Conservation (phyloP, 2,888 invertebrate genomes). For the Mesorhabditis sp. region DNA sequence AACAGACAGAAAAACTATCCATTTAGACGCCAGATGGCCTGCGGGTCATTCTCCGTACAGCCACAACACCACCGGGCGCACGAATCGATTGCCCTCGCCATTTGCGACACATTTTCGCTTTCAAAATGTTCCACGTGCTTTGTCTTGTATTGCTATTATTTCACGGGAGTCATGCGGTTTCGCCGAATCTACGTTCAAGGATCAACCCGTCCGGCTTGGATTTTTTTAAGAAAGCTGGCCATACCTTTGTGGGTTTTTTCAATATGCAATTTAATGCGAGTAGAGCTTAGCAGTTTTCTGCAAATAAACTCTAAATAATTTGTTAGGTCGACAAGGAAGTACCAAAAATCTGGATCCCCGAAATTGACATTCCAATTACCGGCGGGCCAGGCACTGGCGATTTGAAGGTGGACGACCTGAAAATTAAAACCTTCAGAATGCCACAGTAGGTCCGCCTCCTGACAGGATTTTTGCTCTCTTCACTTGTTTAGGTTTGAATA, state of each 20-base stretch:
- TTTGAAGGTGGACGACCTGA: slow-evolving; percentile 36
- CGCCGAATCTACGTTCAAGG: not conserved
- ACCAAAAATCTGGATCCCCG: slow-evolving; percentile 44
- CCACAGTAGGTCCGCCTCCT: slow-evolving; percentile 26
- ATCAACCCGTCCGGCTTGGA: slow-evolving; percentile 1
- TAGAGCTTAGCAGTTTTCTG: not conserved
- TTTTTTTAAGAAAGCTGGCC: not conserved
- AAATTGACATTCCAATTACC: slow-evolving; percentile 40
- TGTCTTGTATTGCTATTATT: no score
- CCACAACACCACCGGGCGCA: no score
- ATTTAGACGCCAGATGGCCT: no score
- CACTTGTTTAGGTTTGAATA: slow-evolving; percentile 25
- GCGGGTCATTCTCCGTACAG: no score
- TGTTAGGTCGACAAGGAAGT: slow-evolving; percentile 44
- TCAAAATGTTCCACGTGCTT: no score
- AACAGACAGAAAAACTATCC: no score
- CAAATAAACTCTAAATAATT: not conserved
- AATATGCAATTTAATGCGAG: not conserved
- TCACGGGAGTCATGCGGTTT: not conserved
- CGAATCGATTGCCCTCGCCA: no score
- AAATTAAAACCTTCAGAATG: slow-evolving; percentile 37
- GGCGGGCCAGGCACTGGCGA: slow-evolving; percentile 36
- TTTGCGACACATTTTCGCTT: no score
- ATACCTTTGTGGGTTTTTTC: not conserved
- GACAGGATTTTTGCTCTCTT: no score